phyloP scores from a whole-genome alignment of 2,113 vertebrate genomes.

The Phylloscopus trochilus region DNA sequence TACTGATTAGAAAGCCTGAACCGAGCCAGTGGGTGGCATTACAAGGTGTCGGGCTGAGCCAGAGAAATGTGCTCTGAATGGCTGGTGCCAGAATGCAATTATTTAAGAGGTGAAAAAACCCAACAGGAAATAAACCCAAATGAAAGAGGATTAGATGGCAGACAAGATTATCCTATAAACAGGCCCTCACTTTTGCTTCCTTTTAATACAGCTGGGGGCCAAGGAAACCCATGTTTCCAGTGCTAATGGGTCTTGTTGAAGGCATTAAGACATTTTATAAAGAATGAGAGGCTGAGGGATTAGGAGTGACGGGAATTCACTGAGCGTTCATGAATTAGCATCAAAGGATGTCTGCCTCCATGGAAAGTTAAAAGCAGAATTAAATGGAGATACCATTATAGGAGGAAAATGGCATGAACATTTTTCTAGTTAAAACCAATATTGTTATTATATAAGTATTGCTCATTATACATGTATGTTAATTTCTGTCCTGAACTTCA shows the following conservation, averaged over 20 bases:
- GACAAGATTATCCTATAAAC: constrained; percentile 12
- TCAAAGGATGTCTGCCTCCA: constrained; percentile 40
- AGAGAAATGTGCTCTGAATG: neutral
- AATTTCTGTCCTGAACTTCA: constrained; percentile 48
- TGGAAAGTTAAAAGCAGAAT: constrained; percentile 12
- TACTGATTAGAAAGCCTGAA: neutral
- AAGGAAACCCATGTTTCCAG: constrained; percentile 14
- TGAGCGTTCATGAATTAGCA: neutral
- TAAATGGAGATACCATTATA: constrained; percentile 10
- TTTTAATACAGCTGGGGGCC: neutral
- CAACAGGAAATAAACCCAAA: constrained; percentile 26
- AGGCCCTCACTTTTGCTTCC: neutral
- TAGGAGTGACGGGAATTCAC: constrained; percentile 35
- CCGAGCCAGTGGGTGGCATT: neutral
- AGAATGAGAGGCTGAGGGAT: constrained; percentile 45
- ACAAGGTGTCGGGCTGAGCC: neutral
- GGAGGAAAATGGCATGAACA: neutral
- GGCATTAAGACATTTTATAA: constrained; percentile 45
- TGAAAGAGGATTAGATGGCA: neutral
- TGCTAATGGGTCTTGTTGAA: constrained; percentile 28
- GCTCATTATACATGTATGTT: constrained; percentile 20
- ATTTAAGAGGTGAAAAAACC: neutral
- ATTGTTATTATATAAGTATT: constrained; percentile 18
- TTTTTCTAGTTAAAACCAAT: constrained; percentile 30
- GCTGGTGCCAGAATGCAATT: neutral